Evolutionary conservation across 2,888 invertebrate genomes (phyloP).

Genomic region (Drosophila formosana): DNA sequence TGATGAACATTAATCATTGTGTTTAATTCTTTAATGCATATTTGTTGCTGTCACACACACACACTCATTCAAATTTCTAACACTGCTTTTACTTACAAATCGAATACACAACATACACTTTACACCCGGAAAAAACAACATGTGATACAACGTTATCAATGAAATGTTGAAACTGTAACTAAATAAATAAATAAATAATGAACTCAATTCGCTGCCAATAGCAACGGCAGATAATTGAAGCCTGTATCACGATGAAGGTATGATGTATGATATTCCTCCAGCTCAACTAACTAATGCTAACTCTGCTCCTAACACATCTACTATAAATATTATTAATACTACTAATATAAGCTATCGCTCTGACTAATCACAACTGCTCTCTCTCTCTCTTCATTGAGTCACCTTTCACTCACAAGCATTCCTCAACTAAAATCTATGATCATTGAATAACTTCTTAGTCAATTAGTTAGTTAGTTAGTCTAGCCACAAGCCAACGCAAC

Average conservation of each 20-base stretch:
- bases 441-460: slow-evolving; percentile 17
- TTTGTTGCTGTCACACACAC: slow-evolving; percentile 59
- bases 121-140: slow-evolving; percentile 27
- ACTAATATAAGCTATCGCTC: slow-evolving; percentile 20
- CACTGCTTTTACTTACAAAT: slow-evolving; percentile 63
- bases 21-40: slow-evolving; percentile 69
- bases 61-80: slow-evolving; percentile 52
- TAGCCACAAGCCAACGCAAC: slow-evolving; percentile 49
- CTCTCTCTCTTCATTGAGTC: slow-evolving; percentile 25
- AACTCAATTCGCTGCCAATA: slow-evolving; percentile 86
- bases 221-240: slow-evolving; percentile 95
- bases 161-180: slow-evolving; percentile 47
- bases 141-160: slow-evolving; percentile 79
- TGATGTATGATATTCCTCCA: slow-evolving; percentile 83
- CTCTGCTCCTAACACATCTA: slow-evolving; percentile 55
- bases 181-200: slow-evolving; percentile 57
- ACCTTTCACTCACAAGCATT: slow-evolving; percentile 23
- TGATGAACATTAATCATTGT: slow-evolving; percentile 55
- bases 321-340: slow-evolving; percentile 28
- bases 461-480: slow-evolving; percentile 27
- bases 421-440: background rate
- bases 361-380: slow-evolving; percentile 53
- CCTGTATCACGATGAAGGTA: slow-evolving; percentile 97
- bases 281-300: slow-evolving; percentile 54
- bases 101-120: slow-evolving; percentile 60